These are phyloP conservation scores for Crossaster papposus DNA, from an alignment of 53 echinoderm and acorn worm species.

Conservation along the genomic window DNA sequence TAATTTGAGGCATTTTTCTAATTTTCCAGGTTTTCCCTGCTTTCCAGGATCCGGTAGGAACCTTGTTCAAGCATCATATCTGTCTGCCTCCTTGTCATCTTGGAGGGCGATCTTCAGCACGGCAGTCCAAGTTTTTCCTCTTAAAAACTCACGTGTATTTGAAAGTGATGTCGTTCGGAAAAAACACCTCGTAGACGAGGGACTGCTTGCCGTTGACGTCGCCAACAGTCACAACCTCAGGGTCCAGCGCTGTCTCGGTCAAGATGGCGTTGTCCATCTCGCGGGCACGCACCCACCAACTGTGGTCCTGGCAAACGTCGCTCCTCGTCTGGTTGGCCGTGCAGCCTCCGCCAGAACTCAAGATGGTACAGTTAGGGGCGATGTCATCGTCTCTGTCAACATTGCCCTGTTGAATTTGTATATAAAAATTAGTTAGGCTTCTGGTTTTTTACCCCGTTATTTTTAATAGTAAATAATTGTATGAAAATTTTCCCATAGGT, in stretches of 20 bases:
- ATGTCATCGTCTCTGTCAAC: background rate
- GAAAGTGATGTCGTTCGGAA: background rate
- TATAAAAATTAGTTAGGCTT: no score
- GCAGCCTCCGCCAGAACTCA: constrained; percentile 15
- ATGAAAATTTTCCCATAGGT: no score
- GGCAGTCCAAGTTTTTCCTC: background rate
- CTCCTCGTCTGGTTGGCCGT: constrained; percentile 23
- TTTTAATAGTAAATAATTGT: no score
- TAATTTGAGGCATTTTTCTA: no score
- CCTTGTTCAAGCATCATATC: no score
- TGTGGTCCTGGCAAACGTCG: background rate
- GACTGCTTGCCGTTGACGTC: background rate
- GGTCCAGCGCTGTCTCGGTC: background rate
- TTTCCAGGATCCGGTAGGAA: no score
- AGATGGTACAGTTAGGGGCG: constrained; percentile 19
- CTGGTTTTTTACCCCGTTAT: no score
- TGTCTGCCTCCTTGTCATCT: no score
- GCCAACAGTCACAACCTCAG: background rate
- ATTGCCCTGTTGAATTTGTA: no score
- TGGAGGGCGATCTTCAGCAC: no score
- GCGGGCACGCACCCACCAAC: constrained; percentile 27
- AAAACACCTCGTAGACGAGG: background rate
- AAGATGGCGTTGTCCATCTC: background rate
- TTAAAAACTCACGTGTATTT: background rate
- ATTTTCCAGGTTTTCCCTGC: no score